Base-by-base conservation (phyloP, 2,888 invertebrate species). In the Iphiclides podalirius region DNA sequence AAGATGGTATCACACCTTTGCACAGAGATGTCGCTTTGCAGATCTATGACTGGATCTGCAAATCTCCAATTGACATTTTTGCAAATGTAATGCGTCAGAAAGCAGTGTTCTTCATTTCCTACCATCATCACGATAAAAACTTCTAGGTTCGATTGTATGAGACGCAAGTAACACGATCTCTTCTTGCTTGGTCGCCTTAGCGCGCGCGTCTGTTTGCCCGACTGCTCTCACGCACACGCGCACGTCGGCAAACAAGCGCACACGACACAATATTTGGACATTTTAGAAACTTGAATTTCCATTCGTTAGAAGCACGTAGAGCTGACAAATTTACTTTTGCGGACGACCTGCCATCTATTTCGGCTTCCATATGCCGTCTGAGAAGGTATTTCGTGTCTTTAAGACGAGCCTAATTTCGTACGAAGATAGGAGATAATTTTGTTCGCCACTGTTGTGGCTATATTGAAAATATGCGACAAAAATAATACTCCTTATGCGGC, bases 201-300 rank as follows among this genome's bases (percentile, higher is more conserved):
- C 57, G 52, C 55, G 55, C 59, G 47, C 72, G 66, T 75, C 72
- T 70, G 66, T 57, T 52, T 64, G 60, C 56, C 60, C 61, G 61
- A 58, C 50, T 63, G 62, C 64, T 60, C 58, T 58, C 57, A 52
- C 56, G 14, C 66, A 60, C 57, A 61, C 61, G 61, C 61, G 12
- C 13, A 13, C 6, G 2, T 28, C 28, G 4, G 1, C 47, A 41
- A 47, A 47, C 41, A 54, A 55, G 55, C 57, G n/a, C n/a, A 48
- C 48, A 52, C 53, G 52, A 60, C 57, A 66, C 66, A 71, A 68
- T 78, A 73, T 82, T 80, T 80, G 80, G 72, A 73, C 74, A 75
- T 74, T 77, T 77, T 79, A 79, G 79, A 82, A 77, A 82, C 82
- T 79, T 72, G 73, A 77, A 80, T 80, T 75, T 79, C 73, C 75